Conservation (phyloP, 2,888 invertebrate genomes). For the Drosophila vallismaia region DNA sequence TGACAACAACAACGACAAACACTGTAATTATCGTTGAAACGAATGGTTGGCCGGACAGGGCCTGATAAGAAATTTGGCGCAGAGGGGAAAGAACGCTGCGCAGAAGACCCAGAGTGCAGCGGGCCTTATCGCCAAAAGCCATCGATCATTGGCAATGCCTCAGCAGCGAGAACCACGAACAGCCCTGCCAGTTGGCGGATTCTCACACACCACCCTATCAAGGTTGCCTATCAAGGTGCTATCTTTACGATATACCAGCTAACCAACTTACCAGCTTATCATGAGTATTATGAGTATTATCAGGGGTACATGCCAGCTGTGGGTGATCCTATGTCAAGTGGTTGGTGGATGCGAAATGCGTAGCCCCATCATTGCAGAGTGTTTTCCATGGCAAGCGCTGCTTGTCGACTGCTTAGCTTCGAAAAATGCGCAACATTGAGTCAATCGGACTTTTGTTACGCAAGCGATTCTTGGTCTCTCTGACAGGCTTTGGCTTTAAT, state of each 20-base stretch:
- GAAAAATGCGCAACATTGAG: not conserved
- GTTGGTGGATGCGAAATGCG: conserved; percentile 8
- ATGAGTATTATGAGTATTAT: not conserved
- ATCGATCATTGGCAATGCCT: conserved; percentile 17
- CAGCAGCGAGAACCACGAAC: not conserved
- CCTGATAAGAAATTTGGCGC: conserved; percentile 14
- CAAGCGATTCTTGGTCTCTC: too few species aligned
- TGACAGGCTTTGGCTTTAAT: too few species aligned
- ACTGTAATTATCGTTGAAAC: conserved; percentile 29
- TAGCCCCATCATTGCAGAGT: not conserved
- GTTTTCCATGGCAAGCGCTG: too few species aligned
- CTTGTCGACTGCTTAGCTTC: conserved; percentile 11
- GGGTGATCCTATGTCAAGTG: conserved; percentile 32
- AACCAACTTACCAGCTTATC: not conserved
- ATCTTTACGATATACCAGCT: conserved; percentile 16
- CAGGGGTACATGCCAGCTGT: conserved; percentile 21
- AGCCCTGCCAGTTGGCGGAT: too few species aligned
- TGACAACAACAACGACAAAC: conserved; percentile 13
- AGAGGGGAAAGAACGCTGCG: not conserved
- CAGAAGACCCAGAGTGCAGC: not conserved
- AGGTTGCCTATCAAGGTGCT: too few species aligned
- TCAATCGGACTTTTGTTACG: not conserved
- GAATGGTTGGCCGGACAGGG: conserved; percentile 22
- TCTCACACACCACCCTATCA: not conserved
- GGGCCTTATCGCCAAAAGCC: conserved; percentile 14